These are phyloP conservation scores for Ashinkailepas kermadecensis DNA, from an alignment of 2,888 invertebrate species.

Conservation along the genomic window DNA sequence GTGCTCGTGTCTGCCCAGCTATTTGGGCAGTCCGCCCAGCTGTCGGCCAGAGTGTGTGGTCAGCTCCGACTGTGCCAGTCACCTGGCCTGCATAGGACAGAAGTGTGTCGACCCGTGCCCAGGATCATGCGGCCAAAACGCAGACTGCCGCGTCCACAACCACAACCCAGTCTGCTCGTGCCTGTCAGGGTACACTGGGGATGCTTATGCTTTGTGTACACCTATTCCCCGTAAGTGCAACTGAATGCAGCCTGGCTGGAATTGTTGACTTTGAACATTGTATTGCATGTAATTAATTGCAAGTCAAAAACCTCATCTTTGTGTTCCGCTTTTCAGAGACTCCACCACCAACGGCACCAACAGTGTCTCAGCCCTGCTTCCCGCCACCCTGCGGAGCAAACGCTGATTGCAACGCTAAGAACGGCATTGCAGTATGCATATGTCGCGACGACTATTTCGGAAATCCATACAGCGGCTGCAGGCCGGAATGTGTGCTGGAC, in stretches of 20 bases:
- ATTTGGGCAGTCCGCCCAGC: constrained; percentile 44
- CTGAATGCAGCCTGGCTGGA: no score
- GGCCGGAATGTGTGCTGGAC: constrained; percentile 66
- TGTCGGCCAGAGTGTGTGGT: constrained; percentile 65
- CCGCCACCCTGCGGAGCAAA: constrained; percentile 83
- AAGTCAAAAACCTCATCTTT: constrained; percentile 52
- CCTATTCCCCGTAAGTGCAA: no score
- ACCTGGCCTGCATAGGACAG: constrained; percentile 60
- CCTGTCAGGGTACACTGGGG: constrained; percentile 61
- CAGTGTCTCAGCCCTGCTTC: constrained; percentile 55
- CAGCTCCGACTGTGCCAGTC: constrained; percentile 61
- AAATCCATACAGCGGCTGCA: constrained; percentile 62
- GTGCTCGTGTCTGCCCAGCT: constrained; percentile 49
- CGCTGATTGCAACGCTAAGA: constrained; percentile 63
- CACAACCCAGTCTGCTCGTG: constrained; percentile 63
- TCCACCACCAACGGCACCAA: constrained; percentile 42
- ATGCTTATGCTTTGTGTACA: constrained; percentile 47
- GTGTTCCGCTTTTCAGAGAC: constrained; percentile 79
- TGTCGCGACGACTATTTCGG: constrained; percentile 55
- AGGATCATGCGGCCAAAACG: constrained; percentile 52
- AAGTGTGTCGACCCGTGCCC: constrained; percentile 54
- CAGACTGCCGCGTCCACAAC: constrained; percentile 64
- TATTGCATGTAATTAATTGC: no score
- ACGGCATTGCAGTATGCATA: constrained; percentile 74
- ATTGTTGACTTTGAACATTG: no score